These are phyloP conservation scores for Rattus rattus DNA, from an alignment of 2,113 vertebrate species.

Conservation along the genomic window DNA sequence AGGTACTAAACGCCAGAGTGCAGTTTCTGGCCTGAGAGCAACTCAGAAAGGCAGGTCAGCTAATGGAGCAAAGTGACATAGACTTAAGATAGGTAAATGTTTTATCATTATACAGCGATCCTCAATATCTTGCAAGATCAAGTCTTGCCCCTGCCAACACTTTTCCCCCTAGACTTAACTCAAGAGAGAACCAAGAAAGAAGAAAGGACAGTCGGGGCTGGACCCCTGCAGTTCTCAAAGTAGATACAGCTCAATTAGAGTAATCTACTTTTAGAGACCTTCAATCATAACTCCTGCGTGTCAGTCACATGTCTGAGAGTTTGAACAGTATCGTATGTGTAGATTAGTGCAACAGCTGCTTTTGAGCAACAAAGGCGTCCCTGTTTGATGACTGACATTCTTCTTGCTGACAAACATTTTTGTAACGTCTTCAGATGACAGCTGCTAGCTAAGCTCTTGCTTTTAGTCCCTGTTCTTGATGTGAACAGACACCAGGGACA, in stretches of 20 bases:
- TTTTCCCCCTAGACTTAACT: too few species aligned
- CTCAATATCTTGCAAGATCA: too few species aligned
- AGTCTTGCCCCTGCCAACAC: too few species aligned
- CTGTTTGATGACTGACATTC: neutral
- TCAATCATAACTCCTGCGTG: neutral
- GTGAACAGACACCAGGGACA: neutral
- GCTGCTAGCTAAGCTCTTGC: neutral
- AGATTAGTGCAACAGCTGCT: neutral
- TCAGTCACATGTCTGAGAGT: neutral
- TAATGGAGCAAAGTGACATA: too few species aligned
- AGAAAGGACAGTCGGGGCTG: too few species aligned
- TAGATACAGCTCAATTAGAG: neutral
- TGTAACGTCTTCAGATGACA: neutral
- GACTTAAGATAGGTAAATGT: too few species aligned
- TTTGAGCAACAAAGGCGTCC: neutral
- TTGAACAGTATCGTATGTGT: neutral
- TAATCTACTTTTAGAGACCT: neutral
- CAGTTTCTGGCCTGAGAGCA: too few species aligned
- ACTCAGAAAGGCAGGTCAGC: too few species aligned
- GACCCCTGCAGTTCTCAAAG: neutral
- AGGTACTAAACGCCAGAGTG: too few species aligned
- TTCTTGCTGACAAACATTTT: neutral
- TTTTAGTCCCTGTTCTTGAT: neutral
- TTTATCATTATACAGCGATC: too few species aligned
- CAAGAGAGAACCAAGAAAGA: too few species aligned